These are phyloP conservation scores for Polyommatus icarus DNA, from an alignment of 2,888 invertebrate species.

Conservation along the genomic window DNA sequence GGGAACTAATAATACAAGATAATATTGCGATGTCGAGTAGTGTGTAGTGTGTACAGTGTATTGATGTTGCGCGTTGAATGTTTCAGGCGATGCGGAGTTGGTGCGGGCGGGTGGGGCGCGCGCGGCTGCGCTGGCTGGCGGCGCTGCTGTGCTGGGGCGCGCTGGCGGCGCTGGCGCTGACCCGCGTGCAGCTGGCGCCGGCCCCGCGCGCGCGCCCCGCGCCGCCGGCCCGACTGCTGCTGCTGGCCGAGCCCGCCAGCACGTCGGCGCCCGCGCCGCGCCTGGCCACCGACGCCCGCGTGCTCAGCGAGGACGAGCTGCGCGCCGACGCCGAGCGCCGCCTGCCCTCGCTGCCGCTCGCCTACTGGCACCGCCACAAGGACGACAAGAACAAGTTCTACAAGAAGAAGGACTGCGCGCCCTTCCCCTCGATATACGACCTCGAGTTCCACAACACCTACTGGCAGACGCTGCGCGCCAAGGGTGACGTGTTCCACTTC, in stretches of 20 bases:
- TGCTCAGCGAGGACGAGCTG: conserved; percentile 85
- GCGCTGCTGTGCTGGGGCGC: conserved; percentile 69
- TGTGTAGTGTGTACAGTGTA: background rate
- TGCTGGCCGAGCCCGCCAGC: conserved; percentile 46
- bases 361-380: conserved; percentile 91
- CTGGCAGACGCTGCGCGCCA: conserved; percentile 92
- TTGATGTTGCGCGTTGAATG: conserved; percentile 32
- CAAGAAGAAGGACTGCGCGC: conserved; percentile 88
- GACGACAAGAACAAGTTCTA: conserved; percentile 85
- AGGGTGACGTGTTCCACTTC: conserved; percentile 93
- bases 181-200: conserved; percentile 54
- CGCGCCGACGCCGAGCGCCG: conserved; percentile 89
- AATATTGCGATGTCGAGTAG: background rate
- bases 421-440: conserved; percentile 93
- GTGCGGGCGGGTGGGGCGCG: conserved; percentile 59
- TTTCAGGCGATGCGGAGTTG: conserved; percentile 67
- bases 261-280: conserved; percentile 46
- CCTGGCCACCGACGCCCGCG: conserved; percentile 56
- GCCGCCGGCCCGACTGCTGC: conserved; percentile 45
- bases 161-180: conserved; percentile 62
- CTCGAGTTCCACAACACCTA: conserved; percentile 96
- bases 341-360: conserved; percentile 91
- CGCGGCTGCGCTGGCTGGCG: conserved; percentile 65
- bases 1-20: background rate
- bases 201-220: conserved; percentile 41